A percentile compares a stretch with the other conserved stretches of the same genome.
Conservation (phyloP, 1,140 invertebrate species). For the Drosophila melanogaster region DNA sequence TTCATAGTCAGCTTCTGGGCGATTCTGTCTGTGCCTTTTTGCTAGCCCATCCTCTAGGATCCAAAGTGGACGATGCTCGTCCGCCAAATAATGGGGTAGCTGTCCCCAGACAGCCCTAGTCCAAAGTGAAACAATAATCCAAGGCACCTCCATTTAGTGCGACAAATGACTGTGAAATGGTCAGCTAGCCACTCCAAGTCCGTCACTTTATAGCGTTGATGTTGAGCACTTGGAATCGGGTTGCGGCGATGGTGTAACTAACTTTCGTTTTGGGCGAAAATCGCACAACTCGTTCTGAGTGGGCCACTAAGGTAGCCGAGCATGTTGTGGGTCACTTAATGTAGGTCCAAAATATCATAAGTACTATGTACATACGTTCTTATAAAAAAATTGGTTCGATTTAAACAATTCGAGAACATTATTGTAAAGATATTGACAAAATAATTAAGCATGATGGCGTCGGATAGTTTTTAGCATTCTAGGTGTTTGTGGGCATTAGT, state of each 20-base stretch:
- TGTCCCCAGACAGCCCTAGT: not conserved
- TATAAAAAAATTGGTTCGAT: too few species aligned
- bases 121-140: slow-evolving; percentile 26
- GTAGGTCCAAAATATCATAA: slow-evolving; percentile 6
- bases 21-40: slow-evolving; percentile 41
- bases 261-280: slow-evolving; percentile 71
- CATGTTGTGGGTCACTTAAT: slow-evolving; percentile 15
- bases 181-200: not conserved
- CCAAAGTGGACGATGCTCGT: slow-evolving; percentile 66
- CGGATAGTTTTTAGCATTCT: too few species aligned
- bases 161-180: slow-evolving; percentile 13
- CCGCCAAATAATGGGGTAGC: slow-evolving; percentile 43
- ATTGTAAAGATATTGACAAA: too few species aligned
- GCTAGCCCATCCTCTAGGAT: slow-evolving; percentile 68
- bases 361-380: too few species aligned
- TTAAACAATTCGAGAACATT: too few species aligned
- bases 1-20: slow-evolving; percentile 36
- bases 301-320: slow-evolving; percentile 20
- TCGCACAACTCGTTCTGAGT: slow-evolving; percentile 55
- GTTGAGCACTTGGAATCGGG: not conserved
- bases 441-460: too few species aligned
- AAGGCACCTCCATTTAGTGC: slow-evolving; percentile 44
- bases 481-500: too few species aligned
- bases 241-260: slow-evolving; percentile 28
- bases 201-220: slow-evolving; percentile 45